Conservation (phyloP, 2,888 invertebrate species). For the Tetragnatha montana region DNA sequence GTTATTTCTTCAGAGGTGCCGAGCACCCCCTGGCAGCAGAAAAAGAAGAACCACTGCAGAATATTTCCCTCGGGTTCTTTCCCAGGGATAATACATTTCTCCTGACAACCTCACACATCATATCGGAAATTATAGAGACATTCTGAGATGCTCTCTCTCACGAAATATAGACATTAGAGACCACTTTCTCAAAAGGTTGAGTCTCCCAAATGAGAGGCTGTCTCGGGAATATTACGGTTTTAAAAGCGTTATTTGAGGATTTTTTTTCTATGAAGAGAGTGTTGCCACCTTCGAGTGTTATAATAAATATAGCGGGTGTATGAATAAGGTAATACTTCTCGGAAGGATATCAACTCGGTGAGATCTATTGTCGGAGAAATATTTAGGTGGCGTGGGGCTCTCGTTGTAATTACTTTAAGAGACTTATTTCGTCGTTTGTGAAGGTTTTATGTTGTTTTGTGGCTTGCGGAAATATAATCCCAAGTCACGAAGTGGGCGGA, state of each 20-base stretch:
- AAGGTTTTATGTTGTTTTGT: too few species aligned
- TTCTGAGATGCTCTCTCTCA: neutral
- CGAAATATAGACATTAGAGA: conserved; percentile 47
- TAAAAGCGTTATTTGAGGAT: neutral
- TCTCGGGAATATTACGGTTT: neutral
- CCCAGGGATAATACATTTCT: conserved; percentile 43
- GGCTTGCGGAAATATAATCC: too few species aligned
- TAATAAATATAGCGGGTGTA: neutral
- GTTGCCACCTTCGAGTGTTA: neutral
- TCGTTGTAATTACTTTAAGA: too few species aligned
- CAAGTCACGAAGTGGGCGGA: too few species aligned
- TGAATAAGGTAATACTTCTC: neutral
- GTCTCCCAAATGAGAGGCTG: neutral
- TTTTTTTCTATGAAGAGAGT: neutral
- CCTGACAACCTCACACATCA: conserved; percentile 54
- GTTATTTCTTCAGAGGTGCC: conserved; percentile 8
- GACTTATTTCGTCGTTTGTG: too few species aligned
- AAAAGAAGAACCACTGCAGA: conserved; percentile 12
- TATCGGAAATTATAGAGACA: conserved; percentile 41
- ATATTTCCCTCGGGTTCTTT: conserved; percentile 43
- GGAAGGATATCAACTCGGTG: neutral
- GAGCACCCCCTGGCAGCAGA: neutral
- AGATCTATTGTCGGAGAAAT: neutral
- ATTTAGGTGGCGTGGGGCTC: too few species aligned
- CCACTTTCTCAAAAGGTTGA: conserved; percentile 3